A percentile compares a stretch with the other conserved stretches of the same genome.
These are phyloP conservation scores for Dipodomys stephensi DNA, from an alignment of 2,113 vertebrate genomes.

Conservation along the genomic window DNA sequence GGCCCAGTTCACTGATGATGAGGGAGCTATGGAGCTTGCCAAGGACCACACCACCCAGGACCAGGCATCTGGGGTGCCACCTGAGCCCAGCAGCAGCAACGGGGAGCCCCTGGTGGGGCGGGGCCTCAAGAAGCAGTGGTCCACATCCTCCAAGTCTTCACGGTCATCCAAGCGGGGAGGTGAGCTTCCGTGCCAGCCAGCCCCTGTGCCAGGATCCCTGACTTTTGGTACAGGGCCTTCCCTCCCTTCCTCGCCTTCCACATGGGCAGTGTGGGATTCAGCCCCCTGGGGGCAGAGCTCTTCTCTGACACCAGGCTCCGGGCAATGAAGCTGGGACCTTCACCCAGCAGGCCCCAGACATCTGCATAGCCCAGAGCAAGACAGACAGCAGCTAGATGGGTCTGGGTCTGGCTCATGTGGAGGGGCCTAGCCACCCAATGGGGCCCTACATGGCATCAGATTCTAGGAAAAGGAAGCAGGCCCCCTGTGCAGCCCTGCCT, in stretches of 20 bases:
- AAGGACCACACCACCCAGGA: constrained; percentile 79
- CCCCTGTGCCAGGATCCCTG: accelerated
- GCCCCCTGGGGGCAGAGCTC: background rate
- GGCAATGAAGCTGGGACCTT: background rate
- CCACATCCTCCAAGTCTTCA: constrained; percentile 97
- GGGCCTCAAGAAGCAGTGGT: constrained; percentile 98
- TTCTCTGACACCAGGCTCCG: background rate
- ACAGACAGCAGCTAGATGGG: background rate
- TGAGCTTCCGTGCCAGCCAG: constrained; percentile 72
- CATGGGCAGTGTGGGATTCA: accelerated
- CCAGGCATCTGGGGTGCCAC: constrained; percentile 85
- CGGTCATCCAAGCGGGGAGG: constrained; percentile 98
- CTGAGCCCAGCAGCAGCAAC: constrained; percentile 81
- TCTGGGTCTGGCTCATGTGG: background rate
- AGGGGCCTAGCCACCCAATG: background rate
- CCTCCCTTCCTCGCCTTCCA: background rate
- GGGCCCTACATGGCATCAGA: background rate
- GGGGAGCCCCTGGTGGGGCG: constrained; percentile 90
- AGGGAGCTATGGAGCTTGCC: constrained; percentile 77
- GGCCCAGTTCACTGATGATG: constrained; percentile 92
- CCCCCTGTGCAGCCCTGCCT: background rate
- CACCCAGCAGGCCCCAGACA: background rate
- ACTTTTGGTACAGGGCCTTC: background rate
- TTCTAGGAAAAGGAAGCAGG: background rate
- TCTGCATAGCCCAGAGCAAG: background rate